Evolutionary conservation across 1,140 invertebrate species (phyloP).

Genomic region (Homarus americanus): DNA sequence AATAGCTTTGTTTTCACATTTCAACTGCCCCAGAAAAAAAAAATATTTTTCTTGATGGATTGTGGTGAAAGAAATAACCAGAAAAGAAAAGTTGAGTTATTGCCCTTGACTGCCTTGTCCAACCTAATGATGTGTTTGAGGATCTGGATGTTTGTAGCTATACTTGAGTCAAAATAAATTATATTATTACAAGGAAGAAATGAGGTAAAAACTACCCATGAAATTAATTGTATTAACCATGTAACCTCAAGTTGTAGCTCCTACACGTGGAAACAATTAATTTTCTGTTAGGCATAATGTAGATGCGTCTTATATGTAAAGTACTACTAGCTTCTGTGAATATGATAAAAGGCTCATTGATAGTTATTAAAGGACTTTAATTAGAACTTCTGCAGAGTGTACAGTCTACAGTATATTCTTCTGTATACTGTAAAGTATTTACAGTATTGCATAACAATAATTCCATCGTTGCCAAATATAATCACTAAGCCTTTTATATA

Average conservation of each 20-base stretch:
- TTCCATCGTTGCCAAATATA: not conserved
- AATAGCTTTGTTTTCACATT: not conserved
- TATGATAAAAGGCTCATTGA: slow-evolving; percentile 50
- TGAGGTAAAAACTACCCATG: too few relatives aligned
- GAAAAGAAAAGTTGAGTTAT: too few relatives aligned
- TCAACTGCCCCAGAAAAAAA: not conserved
- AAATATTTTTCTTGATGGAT: too few relatives aligned
- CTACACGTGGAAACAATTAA: not conserved
- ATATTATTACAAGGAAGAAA: too few relatives aligned
- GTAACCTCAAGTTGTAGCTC: too few relatives aligned
- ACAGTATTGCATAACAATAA: not conserved
- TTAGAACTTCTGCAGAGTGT: not conserved
- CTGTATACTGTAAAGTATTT: not conserved
- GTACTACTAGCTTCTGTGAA: slow-evolving; percentile 48
- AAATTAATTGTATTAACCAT: too few relatives aligned
- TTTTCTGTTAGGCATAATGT: too few relatives aligned
- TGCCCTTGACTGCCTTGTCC: too few relatives aligned
- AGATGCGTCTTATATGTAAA: slow-evolving; percentile 19
- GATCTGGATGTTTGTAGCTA: too few relatives aligned
- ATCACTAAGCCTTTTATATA: slow-evolving; percentile 32
- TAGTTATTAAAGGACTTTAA: not conserved
- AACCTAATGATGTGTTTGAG: too few relatives aligned
- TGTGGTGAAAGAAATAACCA: too few relatives aligned
- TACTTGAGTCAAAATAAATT: too few relatives aligned
- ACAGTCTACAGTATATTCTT: not conserved